Evolutionary conservation across 2,888 invertebrate genomes (phyloP).

Genomic region (Chrysopilus asiliformis): DNA sequence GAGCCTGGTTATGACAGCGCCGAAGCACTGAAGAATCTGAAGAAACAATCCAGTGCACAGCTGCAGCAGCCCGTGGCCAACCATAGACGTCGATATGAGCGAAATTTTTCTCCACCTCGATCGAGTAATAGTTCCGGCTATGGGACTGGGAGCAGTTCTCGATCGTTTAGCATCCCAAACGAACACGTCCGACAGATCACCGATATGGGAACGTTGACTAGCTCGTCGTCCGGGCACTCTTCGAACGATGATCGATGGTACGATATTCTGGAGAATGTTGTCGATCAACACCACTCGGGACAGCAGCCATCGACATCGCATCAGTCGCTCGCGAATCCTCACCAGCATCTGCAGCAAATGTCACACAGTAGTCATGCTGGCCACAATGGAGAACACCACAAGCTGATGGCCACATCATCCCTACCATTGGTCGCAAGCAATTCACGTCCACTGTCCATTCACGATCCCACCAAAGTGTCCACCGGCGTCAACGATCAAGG

Average conservation of each 20-base stretch:
- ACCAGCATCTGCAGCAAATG: constrained; percentile 28
- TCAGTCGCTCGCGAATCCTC: constrained; percentile 10
- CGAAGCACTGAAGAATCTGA: constrained; percentile 16
- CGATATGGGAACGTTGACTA: constrained; percentile 43
- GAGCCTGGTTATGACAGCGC: constrained; percentile 50
- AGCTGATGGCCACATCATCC: constrained; percentile 30
- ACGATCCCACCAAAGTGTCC: constrained; percentile 16
- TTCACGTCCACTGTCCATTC: constrained; percentile 16
- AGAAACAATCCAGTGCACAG: constrained; percentile 26
- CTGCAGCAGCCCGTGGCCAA: constrained; percentile 34
- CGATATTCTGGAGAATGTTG: constrained; percentile 38
- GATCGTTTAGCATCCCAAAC: constrained; percentile 31
- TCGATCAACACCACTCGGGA: constrained; percentile 33
- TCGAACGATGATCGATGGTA: constrained; percentile 51
- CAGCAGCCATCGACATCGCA: constrained; percentile 13
- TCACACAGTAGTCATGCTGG: constrained; percentile 22
- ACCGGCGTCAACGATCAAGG: constrained; percentile 25
- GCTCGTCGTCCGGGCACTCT: constrained; percentile 49
- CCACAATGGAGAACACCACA: constrained; percentile 24
- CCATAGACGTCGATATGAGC: constrained; percentile 56
- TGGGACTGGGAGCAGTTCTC: constrained; percentile 52
- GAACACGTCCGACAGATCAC: constrained; percentile 15
- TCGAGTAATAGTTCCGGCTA: constrained; percentile 74
- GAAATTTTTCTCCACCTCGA: constrained; percentile 63
- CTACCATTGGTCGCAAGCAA: constrained; percentile 24